Conservation (phyloP, 2,797 vertebrate species). For the Pseudochirops corinnae region DNA sequence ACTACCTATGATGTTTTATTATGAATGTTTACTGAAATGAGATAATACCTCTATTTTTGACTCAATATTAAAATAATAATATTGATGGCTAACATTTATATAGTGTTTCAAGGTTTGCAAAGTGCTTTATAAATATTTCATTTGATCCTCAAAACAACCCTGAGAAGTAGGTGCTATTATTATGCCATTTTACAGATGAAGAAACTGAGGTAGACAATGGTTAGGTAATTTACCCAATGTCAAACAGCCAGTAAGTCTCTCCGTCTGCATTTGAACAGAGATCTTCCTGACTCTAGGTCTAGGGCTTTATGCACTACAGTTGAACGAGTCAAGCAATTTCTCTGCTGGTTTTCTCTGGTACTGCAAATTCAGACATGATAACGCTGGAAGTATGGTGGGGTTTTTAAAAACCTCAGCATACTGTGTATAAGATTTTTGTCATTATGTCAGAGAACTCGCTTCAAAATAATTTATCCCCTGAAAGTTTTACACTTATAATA, state of each 20-base stretch:
- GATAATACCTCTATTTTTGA: neutral
- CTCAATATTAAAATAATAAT: neutral
- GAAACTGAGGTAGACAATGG: neutral
- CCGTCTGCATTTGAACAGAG: neutral
- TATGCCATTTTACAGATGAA: neutral
- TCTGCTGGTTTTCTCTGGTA: neutral
- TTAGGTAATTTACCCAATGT: neutral
- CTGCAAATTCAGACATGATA: constrained; percentile 25
- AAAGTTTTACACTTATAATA: neutral
- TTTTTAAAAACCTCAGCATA: constrained; percentile 26
- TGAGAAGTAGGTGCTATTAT: neutral
- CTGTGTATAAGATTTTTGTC: neutral
- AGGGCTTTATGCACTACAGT: neutral
- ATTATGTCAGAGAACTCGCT: constrained; percentile 31
- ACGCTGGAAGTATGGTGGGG: constrained; percentile 3
- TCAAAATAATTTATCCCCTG: neutral
- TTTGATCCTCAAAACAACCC: neutral
- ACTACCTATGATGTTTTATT: too few relatives aligned
- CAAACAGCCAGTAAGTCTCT: neutral
- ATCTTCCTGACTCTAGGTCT: neutral
- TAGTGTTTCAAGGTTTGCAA: neutral
- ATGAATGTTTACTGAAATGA: neutral
- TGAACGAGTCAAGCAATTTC: neutral
- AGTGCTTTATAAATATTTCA: neutral
- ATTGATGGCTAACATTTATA: neutral